Evolutionary conservation across 1,140 invertebrate genomes (phyloP), one percentile per base, ranked within the genome.

Genomic region (Bombus haemorrhoidalis): DNA sequence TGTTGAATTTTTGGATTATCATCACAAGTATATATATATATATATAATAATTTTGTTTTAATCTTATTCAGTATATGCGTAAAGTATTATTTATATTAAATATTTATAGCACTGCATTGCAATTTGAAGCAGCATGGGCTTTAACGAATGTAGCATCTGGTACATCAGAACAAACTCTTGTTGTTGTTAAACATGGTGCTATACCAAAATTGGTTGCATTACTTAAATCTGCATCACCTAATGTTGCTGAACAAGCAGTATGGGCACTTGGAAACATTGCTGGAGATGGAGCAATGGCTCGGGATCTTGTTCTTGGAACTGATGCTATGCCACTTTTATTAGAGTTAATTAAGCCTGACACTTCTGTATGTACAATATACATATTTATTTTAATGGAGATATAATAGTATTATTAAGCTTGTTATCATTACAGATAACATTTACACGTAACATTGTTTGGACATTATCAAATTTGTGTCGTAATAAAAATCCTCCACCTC

Each of bases 201-300:
- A 97, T 99, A 64, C 98, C 98, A 10, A 97, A 97, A 83, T 97
- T 99, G 87, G 96, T 99, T 57, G 93, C 95, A 1, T 95, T 99
- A 10, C 94, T 99, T 0, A 93, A 96, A 47, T 98, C 97, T 1
- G 95, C 97, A 9, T 96, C 97, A 85, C 92, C 96, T 79, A 97
- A 98, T 94, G 97, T 99, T 8, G 97, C 98, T 39, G 99, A 99
- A 94, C 99, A 99, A 95, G 97, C 98, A 69, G 98, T 99, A 1
- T 99, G 99, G 99, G 99, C 99, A 10, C 95, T 99, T 39, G 99
- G 99, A 89, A 99, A 99, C 95, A 99, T 99, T 92, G 99, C 99
- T 87, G 99, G 98, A 91, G 97, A 99, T 95, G 98, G 98, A 3
- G 96, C 98, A 1, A 90, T 93, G 37, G 96, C 97, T 8, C 95